Evolutionary conservation across 1,140 invertebrate species (phyloP).

Genomic region (Pseudomyrmex dendroicus): DNA sequence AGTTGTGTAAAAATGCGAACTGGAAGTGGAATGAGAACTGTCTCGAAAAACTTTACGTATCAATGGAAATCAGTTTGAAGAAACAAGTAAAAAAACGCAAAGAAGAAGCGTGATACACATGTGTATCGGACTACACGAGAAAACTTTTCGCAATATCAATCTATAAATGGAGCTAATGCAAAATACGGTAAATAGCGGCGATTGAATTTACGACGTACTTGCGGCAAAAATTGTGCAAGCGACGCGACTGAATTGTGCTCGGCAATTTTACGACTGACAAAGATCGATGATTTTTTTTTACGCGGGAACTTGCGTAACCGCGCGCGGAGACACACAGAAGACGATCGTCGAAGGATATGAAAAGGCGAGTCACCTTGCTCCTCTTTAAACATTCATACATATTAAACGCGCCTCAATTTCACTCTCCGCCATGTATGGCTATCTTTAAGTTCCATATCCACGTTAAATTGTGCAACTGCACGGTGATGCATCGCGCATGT

Average conservation of each 20-base stretch:
- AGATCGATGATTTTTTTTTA: slow-evolving; percentile 56
- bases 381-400: slow-evolving; percentile 75
- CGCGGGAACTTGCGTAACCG: slow-evolving; percentile 39
- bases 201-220: slow-evolving; percentile 39
- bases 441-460: slow-evolving; percentile 57
- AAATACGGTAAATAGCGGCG: slow-evolving; percentile 33
- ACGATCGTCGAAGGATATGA: slow-evolving; percentile 40
- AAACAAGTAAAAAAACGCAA: not conserved
- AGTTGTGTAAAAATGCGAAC: not conserved
- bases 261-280: slow-evolving; percentile 43
- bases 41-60: not conserved
- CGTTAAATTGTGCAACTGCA: slow-evolving; percentile 71
- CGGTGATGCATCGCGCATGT: slow-evolving; percentile 69
- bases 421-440: slow-evolving; percentile 65
- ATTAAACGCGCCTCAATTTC: slow-evolving; percentile 76
- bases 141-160: not conserved
- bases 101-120: slow-evolving; percentile 7
- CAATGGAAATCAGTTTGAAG: not conserved
- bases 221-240: slow-evolving; percentile 24
- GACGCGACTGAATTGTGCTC: slow-evolving; percentile 10
- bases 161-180: slow-evolving; percentile 42
- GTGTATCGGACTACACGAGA: slow-evolving; percentile 7
- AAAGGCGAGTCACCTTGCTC: slow-evolving; percentile 60
- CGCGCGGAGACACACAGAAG: slow-evolving; percentile 1
- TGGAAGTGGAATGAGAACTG: not conserved